phyloP scores from a whole-genome alignment of 1,140 invertebrate genomes.

The Zaprionus tsacasi region DNA sequence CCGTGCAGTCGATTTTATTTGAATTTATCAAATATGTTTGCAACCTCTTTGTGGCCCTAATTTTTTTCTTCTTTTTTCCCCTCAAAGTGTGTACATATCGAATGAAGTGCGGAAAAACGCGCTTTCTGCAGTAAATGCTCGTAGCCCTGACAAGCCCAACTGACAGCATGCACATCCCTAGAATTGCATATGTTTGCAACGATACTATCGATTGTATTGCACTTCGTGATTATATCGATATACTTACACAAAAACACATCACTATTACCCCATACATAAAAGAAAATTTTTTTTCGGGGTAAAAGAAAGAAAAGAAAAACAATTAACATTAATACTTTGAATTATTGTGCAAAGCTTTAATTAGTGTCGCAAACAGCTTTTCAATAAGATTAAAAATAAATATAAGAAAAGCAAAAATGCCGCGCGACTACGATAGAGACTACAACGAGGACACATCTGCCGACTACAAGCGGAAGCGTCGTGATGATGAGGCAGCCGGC shows the following conservation, averaged over 20 bases:
- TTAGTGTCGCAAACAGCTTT: background rate
- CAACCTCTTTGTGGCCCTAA: conserved; percentile 77
- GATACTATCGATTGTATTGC: conserved; percentile 15
- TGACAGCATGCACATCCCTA: conserved; percentile 15
- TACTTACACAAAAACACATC: background rate
- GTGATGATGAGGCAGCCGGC: conserved; percentile 69
- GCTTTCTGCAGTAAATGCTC: conserved; percentile 28
- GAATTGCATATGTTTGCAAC: conserved; percentile 5
- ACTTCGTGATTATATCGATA: background rate
- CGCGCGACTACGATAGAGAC: conserved; percentile 79
- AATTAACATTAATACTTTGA: conserved; percentile 40
- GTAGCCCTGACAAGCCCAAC: conserved; percentile 47
- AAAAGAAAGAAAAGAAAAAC: conserved; percentile 17
- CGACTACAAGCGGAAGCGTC: conserved; percentile 79
- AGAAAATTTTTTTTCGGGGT: conserved; percentile 41
- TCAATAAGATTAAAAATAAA: conserved; percentile 4
- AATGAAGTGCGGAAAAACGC: conserved; percentile 35
- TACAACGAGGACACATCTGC: conserved; percentile 79
- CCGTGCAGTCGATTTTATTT: conserved; percentile 60
- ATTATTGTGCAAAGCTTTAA: conserved; percentile 18
- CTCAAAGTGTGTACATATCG: conserved; percentile 52
- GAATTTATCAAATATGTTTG: conserved; percentile 72
- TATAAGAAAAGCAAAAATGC: conserved; percentile 54
- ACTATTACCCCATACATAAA: conserved; percentile 49
- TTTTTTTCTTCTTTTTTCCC: conserved; percentile 73